Percentiles rank a stretch among this genome's conserved stretches.
Conservation (phyloP, 2,113 vertebrate species). For the Ctenodactylus gundi region DNA sequence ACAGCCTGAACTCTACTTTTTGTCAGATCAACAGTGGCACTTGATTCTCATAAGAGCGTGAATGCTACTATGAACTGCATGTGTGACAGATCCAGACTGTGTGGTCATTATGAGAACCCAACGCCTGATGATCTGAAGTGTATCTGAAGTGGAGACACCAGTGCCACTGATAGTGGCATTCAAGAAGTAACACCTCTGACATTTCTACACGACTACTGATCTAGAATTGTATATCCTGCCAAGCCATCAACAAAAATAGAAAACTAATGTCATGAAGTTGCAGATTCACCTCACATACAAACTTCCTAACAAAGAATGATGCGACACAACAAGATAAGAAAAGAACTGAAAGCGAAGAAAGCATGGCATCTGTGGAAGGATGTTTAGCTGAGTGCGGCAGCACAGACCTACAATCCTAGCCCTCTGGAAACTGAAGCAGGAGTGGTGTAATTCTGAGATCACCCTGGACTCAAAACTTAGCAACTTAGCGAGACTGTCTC, state of each 20-base stretch:
- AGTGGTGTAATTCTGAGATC: not conserved
- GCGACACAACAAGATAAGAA: not conserved
- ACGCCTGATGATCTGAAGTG: too few species aligned
- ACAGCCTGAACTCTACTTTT: too few species aligned
- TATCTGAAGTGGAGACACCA: too few species aligned
- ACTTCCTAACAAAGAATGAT: conserved; percentile 3
- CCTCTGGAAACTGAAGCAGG: not conserved
- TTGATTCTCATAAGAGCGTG: too few species aligned
- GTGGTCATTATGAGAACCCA: too few species aligned
- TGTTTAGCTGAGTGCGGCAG: not conserved
- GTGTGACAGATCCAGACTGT: too few species aligned
- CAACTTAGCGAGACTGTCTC: not conserved
- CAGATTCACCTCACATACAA: not conserved
- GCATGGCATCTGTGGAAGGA: not conserved
- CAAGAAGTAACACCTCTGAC: not conserved
- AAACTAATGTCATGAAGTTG: not conserved
- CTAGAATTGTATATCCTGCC: not conserved
- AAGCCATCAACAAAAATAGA: not conserved
- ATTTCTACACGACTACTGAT: not conserved
- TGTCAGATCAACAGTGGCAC: too few species aligned
- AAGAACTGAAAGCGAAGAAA: conserved; percentile 21
- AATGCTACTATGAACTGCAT: too few species aligned
- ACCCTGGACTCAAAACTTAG: not conserved
- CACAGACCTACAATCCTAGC: not conserved
- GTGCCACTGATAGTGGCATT: too few species aligned